Evolutionary conservation across 2,113 vertebrate species (phyloP), one percentile per base, ranked within the genome.

Genomic region (Hemicordylus capensis): DNA sequence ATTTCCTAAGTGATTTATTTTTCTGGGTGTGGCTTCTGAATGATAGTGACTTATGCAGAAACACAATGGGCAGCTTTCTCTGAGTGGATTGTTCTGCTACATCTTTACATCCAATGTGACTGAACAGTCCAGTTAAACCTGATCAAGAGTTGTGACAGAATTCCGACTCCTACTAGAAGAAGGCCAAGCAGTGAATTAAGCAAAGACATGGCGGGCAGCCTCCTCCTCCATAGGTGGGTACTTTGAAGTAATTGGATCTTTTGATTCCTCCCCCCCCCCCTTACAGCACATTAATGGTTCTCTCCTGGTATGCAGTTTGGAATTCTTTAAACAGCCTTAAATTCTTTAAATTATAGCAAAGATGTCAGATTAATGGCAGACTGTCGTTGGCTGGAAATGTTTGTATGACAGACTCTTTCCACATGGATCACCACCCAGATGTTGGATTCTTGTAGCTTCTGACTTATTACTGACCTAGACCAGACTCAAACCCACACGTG

Each of bases 381-480:
- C 76, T 0, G 0, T 56, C 77, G 48, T 76, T 75, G 51, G 69
- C 31, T 74, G 61, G 20, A 9, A 0, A 0, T 7, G 73, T 87
- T 46, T 81, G 39, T 86, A 81, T 58, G 78, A 87, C 26, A 48
- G 85, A 79, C 87, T 94, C 72, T 89, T 90, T 91, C 77, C 70
- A 80, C 3, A 17, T 54, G 24, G 54, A 85, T 86, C 88, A 86
- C 88, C 89, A 84, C 82, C 81, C 82, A 86, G 74, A 46, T n/a
- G 39, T 92, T 76, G 75, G 56, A 87, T 91, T 81, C 87, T 92
- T 91, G 88, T 80, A 89, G 79, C 61, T 84, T 84, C 19, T 83
- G 17, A 76, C 81, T 77, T 88, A 78, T 93, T 91, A 88, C 64
- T 78, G 83, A 89, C 61, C 54, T 89, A 80, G 74, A 82, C 77